Base-by-base conservation (phyloP, 2,888 invertebrate species). In the Lasioglossum villosulum region DNA sequence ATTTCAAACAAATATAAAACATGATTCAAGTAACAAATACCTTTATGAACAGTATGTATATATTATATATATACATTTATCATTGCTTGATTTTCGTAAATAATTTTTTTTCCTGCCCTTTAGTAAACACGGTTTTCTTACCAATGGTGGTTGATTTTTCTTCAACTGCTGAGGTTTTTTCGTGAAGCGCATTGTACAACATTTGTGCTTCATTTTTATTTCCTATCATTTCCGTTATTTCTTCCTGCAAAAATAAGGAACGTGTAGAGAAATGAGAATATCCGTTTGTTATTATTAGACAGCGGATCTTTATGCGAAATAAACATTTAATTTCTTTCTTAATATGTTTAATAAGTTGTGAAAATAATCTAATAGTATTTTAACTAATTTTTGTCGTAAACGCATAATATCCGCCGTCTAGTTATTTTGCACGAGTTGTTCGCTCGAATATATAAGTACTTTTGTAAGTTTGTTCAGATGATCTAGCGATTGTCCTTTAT, bases 131-230 rank as follows among this genome's bases (percentile, higher is more conserved):
- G 70, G 30, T 27, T 72, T 79, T 90, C 30, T 74, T 85, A 42
- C 14, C 16, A 45, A 3, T n/a, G 27, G 27, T 27, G 10, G 42
- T 90, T 8, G 89, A 76, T 42, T 82, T 74, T 48, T 94, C 93
- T 71, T 97, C 96, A n/a, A 96, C 93, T 1, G 96, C 96, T 91
- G 96, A 95, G 82, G 97, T 96, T 91, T 96, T 96, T 37, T 97
- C 96, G 92, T 98, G 98, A 68, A 98, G 93, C 88, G 97, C 97
- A 77, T 97, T 96, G 95, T 97, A 96, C 27, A 98, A 95, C 80
- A 96, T 95, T 90, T 97, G 96, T 1, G 97, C 97, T 94, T 98
- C 97, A 83, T 94, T 96, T 91, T 96, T 96, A 93, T 97, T 98
- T 89, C 97, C 98, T 81, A 99, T 94, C 72, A 98, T 95, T 86